A percentile compares a stretch with the other conserved stretches of the same genome.
Conservation (phyloP, 2,797 vertebrate genomes). For the Sebastolobus altivelis region DNA sequence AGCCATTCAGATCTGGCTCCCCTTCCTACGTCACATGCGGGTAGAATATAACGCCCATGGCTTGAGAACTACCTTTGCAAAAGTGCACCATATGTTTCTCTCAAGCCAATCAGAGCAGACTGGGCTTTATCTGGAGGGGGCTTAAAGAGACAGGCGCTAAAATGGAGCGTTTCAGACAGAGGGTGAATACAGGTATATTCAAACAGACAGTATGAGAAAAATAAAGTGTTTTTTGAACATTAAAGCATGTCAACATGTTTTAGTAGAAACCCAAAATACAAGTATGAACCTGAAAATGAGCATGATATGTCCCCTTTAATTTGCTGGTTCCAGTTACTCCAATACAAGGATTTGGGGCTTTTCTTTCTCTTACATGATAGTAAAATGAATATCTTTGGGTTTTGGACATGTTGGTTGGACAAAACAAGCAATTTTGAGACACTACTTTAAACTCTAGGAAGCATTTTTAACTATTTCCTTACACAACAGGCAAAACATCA, state of each 20-base stretch:
- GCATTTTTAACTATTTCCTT: background rate
- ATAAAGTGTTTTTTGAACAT: background rate
- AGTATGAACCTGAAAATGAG: background rate
- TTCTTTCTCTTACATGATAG: background rate
- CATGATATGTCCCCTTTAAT: background rate
- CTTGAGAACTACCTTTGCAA: background rate
- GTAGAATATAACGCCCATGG: too few species aligned
- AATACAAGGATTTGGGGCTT: background rate
- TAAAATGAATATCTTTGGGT: background rate
- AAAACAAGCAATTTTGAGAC: background rate
- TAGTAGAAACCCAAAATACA: constrained; percentile 1
- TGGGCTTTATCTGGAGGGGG: background rate
- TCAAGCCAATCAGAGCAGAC: background rate
- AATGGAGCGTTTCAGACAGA: background rate
- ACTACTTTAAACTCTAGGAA: background rate
- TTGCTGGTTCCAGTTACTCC: background rate
- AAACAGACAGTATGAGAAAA: background rate
- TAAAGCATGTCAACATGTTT: background rate
- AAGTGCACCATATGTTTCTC: background rate
- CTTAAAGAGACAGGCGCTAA: background rate
- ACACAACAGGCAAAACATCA: background rate
- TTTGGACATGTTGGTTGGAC: background rate
- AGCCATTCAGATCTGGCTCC: background rate
- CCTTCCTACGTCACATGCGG: too few species aligned
- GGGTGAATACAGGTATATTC: background rate